These are phyloP conservation scores for Actenoides lindsayi DNA, from an alignment of 2,113 vertebrate species.

Conservation along the genomic window DNA sequence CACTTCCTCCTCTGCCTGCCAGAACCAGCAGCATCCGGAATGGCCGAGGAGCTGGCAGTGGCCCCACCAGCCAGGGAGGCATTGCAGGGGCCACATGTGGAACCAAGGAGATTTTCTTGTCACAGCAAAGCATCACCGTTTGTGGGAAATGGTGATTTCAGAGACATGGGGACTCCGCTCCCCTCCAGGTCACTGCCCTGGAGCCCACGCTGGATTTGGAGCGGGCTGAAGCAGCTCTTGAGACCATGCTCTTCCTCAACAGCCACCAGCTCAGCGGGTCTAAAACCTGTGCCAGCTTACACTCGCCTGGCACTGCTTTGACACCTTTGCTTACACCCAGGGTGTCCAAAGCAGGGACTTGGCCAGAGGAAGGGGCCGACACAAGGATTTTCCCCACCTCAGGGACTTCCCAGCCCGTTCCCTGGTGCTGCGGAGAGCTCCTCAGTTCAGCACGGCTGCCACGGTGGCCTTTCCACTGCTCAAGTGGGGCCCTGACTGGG, in stretches of 20 bases:
- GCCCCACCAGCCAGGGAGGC: accelerated
- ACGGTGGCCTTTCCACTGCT: not conserved
- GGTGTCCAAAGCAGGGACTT: not conserved
- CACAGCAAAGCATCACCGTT: accelerated
- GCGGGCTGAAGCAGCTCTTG: not conserved
- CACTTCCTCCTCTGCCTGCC: not conserved
- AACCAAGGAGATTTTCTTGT: accelerated
- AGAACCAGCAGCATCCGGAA: not conserved
- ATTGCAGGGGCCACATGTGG: accelerated
- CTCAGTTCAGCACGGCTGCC: not conserved
- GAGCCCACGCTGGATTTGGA: not conserved
- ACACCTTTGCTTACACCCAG: no score
- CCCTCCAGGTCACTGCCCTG: not conserved
- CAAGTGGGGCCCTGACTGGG: no score
- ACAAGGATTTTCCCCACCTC: accelerated
- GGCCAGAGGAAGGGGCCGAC: not conserved
- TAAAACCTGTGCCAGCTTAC: not conserved
- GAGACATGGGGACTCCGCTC: accelerated
- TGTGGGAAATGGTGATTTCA: not conserved
- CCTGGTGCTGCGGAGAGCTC: accelerated
- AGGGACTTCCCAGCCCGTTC: accelerated
- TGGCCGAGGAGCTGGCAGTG: not conserved
- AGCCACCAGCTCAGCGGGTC: not conserved
- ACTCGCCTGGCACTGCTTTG: no score
- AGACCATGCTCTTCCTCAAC: not conserved